Evolutionary conservation across 2,113 vertebrate species (phyloP).

Genomic region (Opisthocomus hoazin): DNA sequence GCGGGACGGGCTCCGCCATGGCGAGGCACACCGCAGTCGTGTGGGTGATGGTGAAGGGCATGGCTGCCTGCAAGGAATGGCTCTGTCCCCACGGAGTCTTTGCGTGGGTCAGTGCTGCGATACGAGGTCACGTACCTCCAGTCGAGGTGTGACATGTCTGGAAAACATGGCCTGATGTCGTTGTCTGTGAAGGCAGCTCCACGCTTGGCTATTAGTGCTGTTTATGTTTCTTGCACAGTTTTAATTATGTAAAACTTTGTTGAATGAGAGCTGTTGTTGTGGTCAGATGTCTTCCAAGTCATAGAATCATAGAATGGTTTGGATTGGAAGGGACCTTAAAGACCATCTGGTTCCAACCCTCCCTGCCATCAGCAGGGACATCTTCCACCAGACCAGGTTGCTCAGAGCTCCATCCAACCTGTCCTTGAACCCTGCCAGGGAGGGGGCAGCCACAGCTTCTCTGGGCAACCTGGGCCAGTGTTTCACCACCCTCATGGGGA

Average conservation of each 20-base stretch:
- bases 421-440: no score
- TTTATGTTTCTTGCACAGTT: not conserved
- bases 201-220: not conserved
- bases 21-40: not conserved
- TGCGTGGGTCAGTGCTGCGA: not conserved
- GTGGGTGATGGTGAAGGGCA: not conserved
- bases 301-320: no score
- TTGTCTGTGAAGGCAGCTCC: not conserved
- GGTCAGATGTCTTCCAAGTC: not conserved
- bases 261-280: not conserved
- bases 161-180: not conserved
- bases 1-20: fast-evolving
- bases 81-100: not conserved
- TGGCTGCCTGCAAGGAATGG: not conserved
- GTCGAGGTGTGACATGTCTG: not conserved
- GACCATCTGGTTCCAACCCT: no score
- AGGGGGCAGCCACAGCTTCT: no score
- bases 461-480: no score
- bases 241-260: not conserved
- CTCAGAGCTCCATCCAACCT: no score
- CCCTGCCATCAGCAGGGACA: no score
- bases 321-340: no score
- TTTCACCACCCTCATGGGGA: no score
- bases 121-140: not conserved
- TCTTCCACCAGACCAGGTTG: no score